phyloP scores from a whole-genome alignment of 2,113 vertebrate species.

The Ailuropoda melanoleuca region DNA sequence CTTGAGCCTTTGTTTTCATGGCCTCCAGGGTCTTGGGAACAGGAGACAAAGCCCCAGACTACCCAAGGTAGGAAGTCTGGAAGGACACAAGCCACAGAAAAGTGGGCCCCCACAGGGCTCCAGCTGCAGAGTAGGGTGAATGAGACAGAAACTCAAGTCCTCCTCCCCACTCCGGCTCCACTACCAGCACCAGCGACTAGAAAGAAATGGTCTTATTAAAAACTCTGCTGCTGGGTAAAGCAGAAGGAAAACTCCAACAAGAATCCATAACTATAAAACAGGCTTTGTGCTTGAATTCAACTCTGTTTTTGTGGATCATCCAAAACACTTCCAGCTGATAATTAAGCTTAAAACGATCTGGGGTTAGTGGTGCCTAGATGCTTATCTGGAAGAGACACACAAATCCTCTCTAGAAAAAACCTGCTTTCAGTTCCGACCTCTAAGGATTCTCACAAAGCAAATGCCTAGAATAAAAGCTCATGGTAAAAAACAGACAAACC shows the following conservation, averaged over 20 bases:
- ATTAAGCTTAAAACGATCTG: not conserved
- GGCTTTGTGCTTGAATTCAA: not conserved
- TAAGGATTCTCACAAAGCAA: not conserved
- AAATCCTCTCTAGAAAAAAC: constrained; percentile 14
- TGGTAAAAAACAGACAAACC: not conserved
- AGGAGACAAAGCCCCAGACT: not conserved
- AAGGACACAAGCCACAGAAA: not conserved
- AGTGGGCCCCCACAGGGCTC: not conserved
- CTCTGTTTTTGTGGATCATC: not conserved
- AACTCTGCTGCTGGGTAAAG: not conserved
- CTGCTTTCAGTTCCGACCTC: not conserved
- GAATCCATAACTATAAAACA: not conserved
- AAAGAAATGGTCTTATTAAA: not conserved
- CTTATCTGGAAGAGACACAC: not conserved
- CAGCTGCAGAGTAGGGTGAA: not conserved
- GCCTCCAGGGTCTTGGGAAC: not conserved
- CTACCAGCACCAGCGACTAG: not conserved
- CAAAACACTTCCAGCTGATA: not conserved
- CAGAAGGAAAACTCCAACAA: not conserved
- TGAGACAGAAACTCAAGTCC: not conserved
- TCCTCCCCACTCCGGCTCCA: not conserved
- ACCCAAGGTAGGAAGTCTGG: not conserved
- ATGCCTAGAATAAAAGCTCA: not conserved
- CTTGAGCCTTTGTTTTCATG: not conserved
- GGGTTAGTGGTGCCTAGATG: not conserved